A percentile compares a stretch with the other conserved stretches of the same genome.
phyloP scores from a whole-genome alignment of 2,113 vertebrate genomes.

The Paraplagusia blochii region DNA sequence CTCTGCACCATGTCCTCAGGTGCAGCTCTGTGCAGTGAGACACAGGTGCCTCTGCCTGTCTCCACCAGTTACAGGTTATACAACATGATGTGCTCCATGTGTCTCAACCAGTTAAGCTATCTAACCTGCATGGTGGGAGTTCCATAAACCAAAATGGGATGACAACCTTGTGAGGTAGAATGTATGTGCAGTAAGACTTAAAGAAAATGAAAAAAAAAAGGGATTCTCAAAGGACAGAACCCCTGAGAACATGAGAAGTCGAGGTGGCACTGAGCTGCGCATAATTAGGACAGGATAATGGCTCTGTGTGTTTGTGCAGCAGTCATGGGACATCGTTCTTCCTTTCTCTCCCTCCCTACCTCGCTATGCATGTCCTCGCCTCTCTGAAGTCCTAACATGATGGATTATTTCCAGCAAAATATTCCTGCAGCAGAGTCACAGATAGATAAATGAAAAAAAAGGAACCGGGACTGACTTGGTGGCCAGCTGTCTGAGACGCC shows the following conservation, averaged over 20 bases:
- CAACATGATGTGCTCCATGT: conserved; percentile 46
- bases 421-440: conserved; percentile 23
- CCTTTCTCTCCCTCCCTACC: background rate
- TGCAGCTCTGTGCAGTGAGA: conserved; percentile 46
- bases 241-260: conserved; percentile 34
- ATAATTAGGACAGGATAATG: conserved; percentile 56
- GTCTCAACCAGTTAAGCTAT: conserved; percentile 55
- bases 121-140: conserved; percentile 49
- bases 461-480: conserved; percentile 21
- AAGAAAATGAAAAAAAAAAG: conserved; percentile 1
- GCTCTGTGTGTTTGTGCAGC: conserved; percentile 46
- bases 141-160: conserved; percentile 47
- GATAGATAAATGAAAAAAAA: conserved; percentile 1
- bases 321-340: conserved; percentile 41
- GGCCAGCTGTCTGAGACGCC: conserved; percentile 6
- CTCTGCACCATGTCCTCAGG: conserved; percentile 41
- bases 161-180: conserved; percentile 43
- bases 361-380: conserved; percentile 1
- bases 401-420: conserved; percentile 34
- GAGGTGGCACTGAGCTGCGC: conserved; percentile 34
- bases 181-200: conserved; percentile 12
- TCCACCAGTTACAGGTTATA: conserved; percentile 47
- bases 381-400: conserved; percentile 32
- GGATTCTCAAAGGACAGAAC: conserved; percentile 32
- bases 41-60: conserved; percentile 55